Percentiles rank a stretch among this genome's conserved stretches.
phyloP scores from a whole-genome alignment of 2,888 invertebrate species.

The Zygothrica quintamaculata region DNA sequence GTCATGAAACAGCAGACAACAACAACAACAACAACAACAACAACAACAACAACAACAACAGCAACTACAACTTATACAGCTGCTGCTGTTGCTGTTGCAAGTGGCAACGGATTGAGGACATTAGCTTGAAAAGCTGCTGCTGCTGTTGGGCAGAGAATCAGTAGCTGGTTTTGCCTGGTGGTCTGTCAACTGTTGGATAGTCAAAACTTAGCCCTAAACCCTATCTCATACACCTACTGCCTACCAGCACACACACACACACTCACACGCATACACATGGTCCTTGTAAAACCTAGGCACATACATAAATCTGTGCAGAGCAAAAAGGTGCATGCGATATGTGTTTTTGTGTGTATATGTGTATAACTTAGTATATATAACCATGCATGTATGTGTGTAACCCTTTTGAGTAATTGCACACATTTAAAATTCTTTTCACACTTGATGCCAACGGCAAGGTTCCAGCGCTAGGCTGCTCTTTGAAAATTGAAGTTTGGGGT shows the following conservation, averaged over 20 bases:
- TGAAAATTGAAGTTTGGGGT: constrained; percentile 52
- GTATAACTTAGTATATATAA: too few species aligned
- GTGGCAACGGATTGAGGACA: constrained; percentile 76
- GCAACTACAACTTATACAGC: constrained; percentile 17
- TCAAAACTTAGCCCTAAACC: constrained; percentile 51
- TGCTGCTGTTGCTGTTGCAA: constrained; percentile 46
- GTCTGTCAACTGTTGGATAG: constrained; percentile 56
- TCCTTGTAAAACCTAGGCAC: constrained; percentile 41
- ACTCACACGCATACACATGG: constrained; percentile 1
- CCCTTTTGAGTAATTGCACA: constrained; percentile 75
- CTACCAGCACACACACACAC: constrained; percentile 9
- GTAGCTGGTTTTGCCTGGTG: constrained; percentile 17
- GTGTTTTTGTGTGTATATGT: constrained; percentile 15
- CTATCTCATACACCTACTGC: constrained; percentile 3
- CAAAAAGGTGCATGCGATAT: constrained; percentile 49
- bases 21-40: constrained; percentile 33
- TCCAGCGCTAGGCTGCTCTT: constrained; percentile 25
- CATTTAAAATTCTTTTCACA: constrained; percentile 79
- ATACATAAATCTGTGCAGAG: constrained; percentile 62
- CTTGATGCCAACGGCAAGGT: constrained; percentile 64
- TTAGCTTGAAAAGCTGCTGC: constrained; percentile 71
- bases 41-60: constrained; percentile 34
- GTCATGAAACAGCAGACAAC: constrained; percentile 71
- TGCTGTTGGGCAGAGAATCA: constrained; percentile 40
- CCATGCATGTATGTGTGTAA: constrained; percentile 12